Conservation (phyloP, 2,888 invertebrate genomes). For the Drosophila recens region DNA sequence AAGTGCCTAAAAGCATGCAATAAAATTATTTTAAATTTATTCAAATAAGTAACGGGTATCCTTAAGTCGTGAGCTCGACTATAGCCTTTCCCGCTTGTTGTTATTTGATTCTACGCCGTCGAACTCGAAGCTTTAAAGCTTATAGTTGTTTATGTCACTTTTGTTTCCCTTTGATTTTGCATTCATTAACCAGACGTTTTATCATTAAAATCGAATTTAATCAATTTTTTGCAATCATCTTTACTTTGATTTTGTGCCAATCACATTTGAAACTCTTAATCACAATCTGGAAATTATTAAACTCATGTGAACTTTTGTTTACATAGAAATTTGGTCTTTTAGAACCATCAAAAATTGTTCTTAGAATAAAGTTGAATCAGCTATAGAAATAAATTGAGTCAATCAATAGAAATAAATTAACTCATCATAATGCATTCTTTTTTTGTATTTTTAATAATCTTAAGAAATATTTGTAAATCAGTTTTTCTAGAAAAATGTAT, state of each 20-base stretch:
- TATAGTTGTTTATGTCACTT: slow-evolving; percentile 56
- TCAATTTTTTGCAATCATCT: slow-evolving; percentile 30
- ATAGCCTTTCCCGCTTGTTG: background rate
- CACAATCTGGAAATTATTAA: slow-evolving; percentile 3
- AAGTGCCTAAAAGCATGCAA: too few species aligned
- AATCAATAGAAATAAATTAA: background rate
- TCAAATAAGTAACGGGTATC: too few species aligned
- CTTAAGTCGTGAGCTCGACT: too few species aligned
- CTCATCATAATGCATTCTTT: background rate
- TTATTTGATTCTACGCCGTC: slow-evolving; percentile 8
- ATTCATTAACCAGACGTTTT: slow-evolving; percentile 53
- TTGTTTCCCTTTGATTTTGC: slow-evolving; percentile 46
- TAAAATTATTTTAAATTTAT: too few species aligned
- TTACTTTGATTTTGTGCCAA: slow-evolving; percentile 17
- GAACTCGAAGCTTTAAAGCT: slow-evolving; percentile 40
- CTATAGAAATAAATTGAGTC: too few species aligned
- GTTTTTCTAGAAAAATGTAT: too few species aligned
- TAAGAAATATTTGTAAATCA: too few species aligned
- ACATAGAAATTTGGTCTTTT: background rate
- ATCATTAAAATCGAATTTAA: slow-evolving; percentile 46
- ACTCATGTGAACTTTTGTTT: background rate
- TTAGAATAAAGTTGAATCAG: background rate
- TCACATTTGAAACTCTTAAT: slow-evolving; percentile 9
- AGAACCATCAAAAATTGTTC: background rate
- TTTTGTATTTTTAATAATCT: too few species aligned